A percentile compares a stretch with the other conserved stretches of the same genome.
These are phyloP conservation scores for Erebia ligea DNA, from an alignment of 2,888 invertebrate genomes.

Conservation along the genomic window DNA sequence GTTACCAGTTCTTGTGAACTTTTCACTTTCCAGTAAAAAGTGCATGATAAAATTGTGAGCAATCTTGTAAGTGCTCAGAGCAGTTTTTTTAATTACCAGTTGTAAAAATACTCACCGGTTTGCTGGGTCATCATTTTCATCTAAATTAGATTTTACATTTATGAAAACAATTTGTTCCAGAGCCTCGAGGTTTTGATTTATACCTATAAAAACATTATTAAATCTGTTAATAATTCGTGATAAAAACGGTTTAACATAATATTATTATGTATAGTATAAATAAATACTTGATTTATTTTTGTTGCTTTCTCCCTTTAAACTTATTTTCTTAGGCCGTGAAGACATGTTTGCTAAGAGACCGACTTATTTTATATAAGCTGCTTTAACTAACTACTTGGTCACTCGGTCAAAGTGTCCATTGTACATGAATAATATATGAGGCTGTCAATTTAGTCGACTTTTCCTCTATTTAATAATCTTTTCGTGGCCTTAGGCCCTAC, in stretches of 20 bases:
- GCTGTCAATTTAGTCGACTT: neutral
- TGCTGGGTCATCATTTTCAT: neutral
- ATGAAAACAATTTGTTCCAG: neutral
- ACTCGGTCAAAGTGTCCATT: neutral
- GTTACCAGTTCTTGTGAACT: too few species aligned
- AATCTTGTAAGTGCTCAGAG: too few species aligned
- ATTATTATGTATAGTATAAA: neutral
- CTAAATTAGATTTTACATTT: neutral
- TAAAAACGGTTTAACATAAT: neutral
- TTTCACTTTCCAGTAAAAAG: too few species aligned
- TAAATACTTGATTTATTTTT: conserved; percentile 3
- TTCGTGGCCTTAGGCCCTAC: neutral
- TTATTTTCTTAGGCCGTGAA: conserved; percentile 8
- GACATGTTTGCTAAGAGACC: neutral
- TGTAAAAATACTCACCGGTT: neutral
- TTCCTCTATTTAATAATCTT: neutral
- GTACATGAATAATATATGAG: conserved; percentile 8
- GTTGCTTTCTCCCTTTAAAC: neutral
- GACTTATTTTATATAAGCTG: neutral
- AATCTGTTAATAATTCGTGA: too few species aligned
- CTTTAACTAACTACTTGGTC: neutral
- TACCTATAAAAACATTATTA: neutral
- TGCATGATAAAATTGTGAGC: too few species aligned
- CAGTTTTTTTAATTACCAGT: too few species aligned
- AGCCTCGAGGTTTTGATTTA: neutral